A percentile compares a stretch with the other conserved stretches of the same genome.
phyloP scores from a whole-genome alignment of 2,888 invertebrate genomes.

The Hipparchia sbordonii region DNA sequence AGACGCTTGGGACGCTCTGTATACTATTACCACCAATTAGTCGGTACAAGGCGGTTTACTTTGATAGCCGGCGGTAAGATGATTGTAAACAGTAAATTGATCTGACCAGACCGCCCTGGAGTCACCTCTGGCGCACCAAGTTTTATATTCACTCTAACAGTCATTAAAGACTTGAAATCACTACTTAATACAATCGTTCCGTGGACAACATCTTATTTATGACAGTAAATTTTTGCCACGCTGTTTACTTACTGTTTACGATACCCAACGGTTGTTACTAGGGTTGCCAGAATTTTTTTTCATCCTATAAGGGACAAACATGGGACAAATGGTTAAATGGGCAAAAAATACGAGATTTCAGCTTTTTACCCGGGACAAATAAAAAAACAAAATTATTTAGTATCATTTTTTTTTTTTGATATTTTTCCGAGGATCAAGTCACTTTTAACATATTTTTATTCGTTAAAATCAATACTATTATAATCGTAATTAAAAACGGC shows the following conservation, averaged over 20 bases:
- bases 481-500: no score
- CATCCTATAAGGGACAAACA: no score
- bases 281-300: no score
- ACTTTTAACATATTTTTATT: no score
- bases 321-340: no score
- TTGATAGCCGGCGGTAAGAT: conserved; percentile 63
- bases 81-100: conserved; percentile 77
- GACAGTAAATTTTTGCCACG: background rate
- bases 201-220: background rate
- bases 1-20: conserved; percentile 47
- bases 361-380: no score
- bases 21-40: conserved; percentile 79
- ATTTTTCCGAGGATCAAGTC: no score
- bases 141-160: conserved; percentile 30
- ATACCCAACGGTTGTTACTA: no score
- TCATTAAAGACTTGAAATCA: conserved; percentile 22
- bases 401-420: no score
- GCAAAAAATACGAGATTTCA: no score
- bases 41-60: conserved; percentile 62
- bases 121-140: conserved; percentile 32
- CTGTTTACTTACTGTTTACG: background rate
- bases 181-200: conserved; percentile 10
- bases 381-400: no score
- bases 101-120: conserved; percentile 66
- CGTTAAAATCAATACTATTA: no score